Conservation (phyloP, 1,140 invertebrate genomes). For the Epicauta chinensis region DNA sequence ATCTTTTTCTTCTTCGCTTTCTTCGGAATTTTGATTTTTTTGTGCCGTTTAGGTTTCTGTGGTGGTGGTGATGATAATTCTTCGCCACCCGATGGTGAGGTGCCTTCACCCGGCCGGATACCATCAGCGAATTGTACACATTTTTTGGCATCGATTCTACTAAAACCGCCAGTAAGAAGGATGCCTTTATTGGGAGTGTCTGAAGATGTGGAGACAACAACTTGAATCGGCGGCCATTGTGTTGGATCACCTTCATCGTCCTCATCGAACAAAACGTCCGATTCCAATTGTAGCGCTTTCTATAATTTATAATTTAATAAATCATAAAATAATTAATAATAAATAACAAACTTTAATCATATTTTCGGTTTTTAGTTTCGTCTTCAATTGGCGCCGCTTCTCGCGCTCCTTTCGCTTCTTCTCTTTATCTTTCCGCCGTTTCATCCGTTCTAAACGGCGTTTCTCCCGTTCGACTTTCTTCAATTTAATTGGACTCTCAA, state of each 20-base stretch:
- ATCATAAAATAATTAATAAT: not conserved
- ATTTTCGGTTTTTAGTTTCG: conserved; percentile 40
- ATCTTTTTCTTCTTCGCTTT: conserved; percentile 50
- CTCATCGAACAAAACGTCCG: conserved; percentile 43
- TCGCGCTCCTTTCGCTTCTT: conserved; percentile 38
- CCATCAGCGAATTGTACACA: conserved; percentile 59
- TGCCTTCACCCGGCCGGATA: conserved; percentile 58
- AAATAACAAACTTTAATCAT: conserved; percentile 40
- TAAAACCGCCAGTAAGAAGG: conserved; percentile 11
- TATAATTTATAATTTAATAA: conserved; percentile 22
- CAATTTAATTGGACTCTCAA: conserved; percentile 26
- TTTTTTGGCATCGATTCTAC: conserved; percentile 31
- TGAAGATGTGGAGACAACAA: conserved; percentile 11
- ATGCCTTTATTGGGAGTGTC: conserved; percentile 30
- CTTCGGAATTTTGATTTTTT: conserved; percentile 46
- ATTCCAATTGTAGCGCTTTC: conserved; percentile 36
- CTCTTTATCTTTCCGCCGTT: conserved; percentile 39
- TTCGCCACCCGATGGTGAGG: conserved; percentile 57
- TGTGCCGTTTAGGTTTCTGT: conserved; percentile 48
- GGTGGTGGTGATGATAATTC: conserved; percentile 60
- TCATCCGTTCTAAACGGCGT: conserved; percentile 33
- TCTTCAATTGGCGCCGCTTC: conserved; percentile 33
- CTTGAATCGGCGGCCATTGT: conserved; percentile 31
- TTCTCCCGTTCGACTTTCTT: conserved; percentile 36
- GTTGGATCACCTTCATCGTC: conserved; percentile 10